phyloP scores from a whole-genome alignment of 2,113 vertebrate species.

The Xenus cinereus region DNA sequence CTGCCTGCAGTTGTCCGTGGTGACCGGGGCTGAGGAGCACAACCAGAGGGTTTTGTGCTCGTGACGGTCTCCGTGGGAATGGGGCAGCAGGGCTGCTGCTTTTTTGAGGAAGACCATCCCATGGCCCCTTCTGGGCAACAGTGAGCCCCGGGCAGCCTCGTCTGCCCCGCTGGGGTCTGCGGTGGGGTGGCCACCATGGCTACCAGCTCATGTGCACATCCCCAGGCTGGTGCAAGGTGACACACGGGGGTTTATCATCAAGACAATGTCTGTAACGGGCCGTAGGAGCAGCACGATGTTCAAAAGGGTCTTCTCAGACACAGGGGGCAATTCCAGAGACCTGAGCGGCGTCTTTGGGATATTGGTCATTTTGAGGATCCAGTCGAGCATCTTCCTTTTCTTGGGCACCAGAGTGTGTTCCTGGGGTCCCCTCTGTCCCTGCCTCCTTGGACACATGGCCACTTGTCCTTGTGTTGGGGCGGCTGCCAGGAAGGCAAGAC shows the following conservation, averaged over 20 bases:
- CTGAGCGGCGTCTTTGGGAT: background rate
- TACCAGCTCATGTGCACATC: fast-evolving
- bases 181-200: fast-evolving
- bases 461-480: background rate
- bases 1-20: background rate
- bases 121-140: background rate
- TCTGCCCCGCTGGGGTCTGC: background rate
- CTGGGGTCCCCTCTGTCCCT: background rate
- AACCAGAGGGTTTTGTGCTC: background rate
- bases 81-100: background rate
- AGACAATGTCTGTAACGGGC: fast-evolving
- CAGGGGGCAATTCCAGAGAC: background rate
- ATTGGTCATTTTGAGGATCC: background rate
- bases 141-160: background rate
- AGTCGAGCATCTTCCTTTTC: background rate
- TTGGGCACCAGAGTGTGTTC: background rate
- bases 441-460: too few species aligned
- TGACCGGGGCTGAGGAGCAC: background rate
- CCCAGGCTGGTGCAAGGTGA: background rate
- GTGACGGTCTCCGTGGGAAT: background rate
- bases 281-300: background rate
- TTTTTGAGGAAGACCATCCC: background rate
- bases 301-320: background rate
- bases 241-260: background rate
- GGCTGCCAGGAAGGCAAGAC: background rate